These are phyloP conservation scores for Epinotia nisella DNA, from an alignment of 2,888 invertebrate species.

Conservation along the genomic window DNA sequence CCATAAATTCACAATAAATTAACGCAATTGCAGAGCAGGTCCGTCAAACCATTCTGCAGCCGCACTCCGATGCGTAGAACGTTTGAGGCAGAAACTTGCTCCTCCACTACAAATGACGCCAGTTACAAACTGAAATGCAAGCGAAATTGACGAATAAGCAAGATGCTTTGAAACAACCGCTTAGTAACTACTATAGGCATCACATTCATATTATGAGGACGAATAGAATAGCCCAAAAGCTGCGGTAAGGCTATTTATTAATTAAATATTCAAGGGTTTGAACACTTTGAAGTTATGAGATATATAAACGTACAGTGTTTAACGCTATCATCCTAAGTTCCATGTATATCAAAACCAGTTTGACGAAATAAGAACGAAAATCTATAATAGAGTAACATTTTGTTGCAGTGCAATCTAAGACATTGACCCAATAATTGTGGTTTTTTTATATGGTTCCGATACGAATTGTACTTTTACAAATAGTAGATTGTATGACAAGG, in stretches of 20 bases:
- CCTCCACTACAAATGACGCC: conserved; percentile 32
- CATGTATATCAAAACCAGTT: too few relatives aligned
- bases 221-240: background rate
- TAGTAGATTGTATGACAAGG: too few relatives aligned
- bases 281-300: background rate
- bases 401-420: too few relatives aligned
- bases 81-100: conserved; percentile 47
- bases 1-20: background rate
- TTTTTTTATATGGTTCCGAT: too few relatives aligned
- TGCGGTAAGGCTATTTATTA: background rate
- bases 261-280: background rate
- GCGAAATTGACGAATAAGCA: conserved; percentile 23
- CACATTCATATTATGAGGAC: conserved; percentile 3
- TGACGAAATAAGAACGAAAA: too few relatives aligned
- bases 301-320: background rate
- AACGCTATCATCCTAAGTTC: background rate
- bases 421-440: too few relatives aligned
- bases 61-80: conserved; percentile 29
- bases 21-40: background rate
- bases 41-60: conserved; percentile 4
- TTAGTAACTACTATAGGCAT: conserved; percentile 14
- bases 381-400: too few relatives aligned
- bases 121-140: conserved; percentile 7
- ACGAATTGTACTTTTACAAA: too few relatives aligned
- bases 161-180: conserved; percentile 23